phyloP scores from a whole-genome alignment of 2,797 vertebrate species.

The Poeciliopsis presidionis region DNA sequence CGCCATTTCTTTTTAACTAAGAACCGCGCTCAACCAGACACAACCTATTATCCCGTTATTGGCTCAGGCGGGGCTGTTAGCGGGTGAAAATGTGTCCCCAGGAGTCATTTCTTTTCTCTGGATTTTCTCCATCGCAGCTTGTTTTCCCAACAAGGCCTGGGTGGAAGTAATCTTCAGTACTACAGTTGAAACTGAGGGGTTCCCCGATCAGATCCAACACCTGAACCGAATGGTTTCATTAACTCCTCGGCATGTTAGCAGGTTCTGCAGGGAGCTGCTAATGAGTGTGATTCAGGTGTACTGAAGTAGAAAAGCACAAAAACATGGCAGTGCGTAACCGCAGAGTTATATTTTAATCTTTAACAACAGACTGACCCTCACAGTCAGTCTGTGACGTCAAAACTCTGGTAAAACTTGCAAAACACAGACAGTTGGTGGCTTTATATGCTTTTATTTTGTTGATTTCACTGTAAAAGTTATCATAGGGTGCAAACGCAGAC shows the following conservation, averaged over 20 bases:
- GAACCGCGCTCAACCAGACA: slow-evolving; percentile 8
- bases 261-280: background rate
- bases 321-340: background rate
- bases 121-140: background rate
- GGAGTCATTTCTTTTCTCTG: background rate
- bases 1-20: background rate
- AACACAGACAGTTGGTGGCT: no score
- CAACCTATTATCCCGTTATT: slow-evolving; percentile 12
- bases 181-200: background rate
- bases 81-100: background rate
- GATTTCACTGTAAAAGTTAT: no score
- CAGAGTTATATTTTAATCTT: background rate
- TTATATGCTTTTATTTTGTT: no score
- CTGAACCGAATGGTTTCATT: slow-evolving; percentile 1
- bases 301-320: background rate
- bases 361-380: background rate
- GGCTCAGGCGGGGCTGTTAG: background rate
- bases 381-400: no score
- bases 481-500: no score
- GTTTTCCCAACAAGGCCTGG: background rate
- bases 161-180: background rate
- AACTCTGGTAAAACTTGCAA: no score
- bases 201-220: slow-evolving; percentile 1
- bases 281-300: background rate
- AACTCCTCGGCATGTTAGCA: slow-evolving; percentile 3